Evolutionary conservation across 2,113 vertebrate species (phyloP).

Genomic region (Pleuronectes platessa): DNA sequence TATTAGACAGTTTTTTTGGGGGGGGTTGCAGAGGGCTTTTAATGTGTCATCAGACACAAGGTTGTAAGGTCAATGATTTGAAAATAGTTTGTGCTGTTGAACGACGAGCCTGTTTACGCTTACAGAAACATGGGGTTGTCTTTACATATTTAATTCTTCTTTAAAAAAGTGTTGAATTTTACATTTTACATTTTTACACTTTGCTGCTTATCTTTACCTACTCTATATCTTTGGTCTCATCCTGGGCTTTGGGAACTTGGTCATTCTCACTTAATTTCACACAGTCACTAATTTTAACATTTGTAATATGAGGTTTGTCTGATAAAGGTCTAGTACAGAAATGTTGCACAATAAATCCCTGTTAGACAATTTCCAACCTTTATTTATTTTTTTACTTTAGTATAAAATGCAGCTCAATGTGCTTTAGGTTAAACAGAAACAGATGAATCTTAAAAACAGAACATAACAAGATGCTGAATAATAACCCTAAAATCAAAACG

Average conservation of each 20-base stretch:
- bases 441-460: too few relatives aligned
- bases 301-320: too few relatives aligned
- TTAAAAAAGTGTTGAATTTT: neutral
- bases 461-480: too few relatives aligned
- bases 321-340: too few relatives aligned
- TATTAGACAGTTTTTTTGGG: slow-evolving; percentile 11
- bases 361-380: too few relatives aligned
- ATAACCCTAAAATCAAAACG: too few relatives aligned
- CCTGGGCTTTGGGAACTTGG: neutral
- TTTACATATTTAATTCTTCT: neutral
- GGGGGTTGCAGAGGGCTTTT: slow-evolving; percentile 21
- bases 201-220: neutral
- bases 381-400: too few relatives aligned
- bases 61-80: slow-evolving; percentile 4
- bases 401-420: too few relatives aligned
- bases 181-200: neutral
- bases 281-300: too few relatives aligned
- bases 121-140: neutral
- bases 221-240: neutral
- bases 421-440: too few relatives aligned
- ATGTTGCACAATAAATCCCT: too few relatives aligned
- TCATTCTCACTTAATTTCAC: too few relatives aligned
- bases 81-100: slow-evolving; percentile 1
- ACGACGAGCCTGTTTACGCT: slow-evolving; percentile 4
- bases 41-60: neutral